These are phyloP conservation scores for Ecdyonurus torrentis DNA, from an alignment of 2,888 invertebrate genomes.

Conservation along the genomic window DNA sequence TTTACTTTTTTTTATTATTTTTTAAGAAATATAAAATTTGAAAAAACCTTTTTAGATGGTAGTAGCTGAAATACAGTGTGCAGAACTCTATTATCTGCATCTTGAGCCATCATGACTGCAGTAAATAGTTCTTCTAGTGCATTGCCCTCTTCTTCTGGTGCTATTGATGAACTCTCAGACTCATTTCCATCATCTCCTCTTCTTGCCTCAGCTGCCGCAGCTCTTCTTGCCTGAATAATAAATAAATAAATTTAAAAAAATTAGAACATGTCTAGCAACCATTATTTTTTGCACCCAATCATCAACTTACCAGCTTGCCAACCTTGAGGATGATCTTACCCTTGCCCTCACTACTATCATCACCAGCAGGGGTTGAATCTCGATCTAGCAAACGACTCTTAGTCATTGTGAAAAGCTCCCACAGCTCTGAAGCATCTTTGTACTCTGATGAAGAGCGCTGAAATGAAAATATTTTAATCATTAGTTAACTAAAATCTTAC, in stretches of 20 bases:
- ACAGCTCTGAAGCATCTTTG: conserved; percentile 74
- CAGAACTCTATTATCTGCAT: conserved; percentile 61
- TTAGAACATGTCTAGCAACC: neutral
- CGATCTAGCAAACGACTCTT: conserved; percentile 31
- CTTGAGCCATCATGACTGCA: conserved; percentile 72
- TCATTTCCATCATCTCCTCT: conserved; percentile 38
- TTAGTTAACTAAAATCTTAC: too few relatives aligned
- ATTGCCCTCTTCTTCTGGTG: conserved; percentile 48
- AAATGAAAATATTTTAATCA: conserved; percentile 6
- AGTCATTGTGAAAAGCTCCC: conserved; percentile 59
- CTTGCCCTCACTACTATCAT: conserved; percentile 26
- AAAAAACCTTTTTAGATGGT: conserved; percentile 60
- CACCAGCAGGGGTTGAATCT: conserved; percentile 21
- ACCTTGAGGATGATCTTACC: conserved; percentile 36
- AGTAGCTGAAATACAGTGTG: conserved; percentile 79
- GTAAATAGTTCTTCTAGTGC: conserved; percentile 81
- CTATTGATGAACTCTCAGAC: conserved; percentile 52
- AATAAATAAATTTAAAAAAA: neutral
- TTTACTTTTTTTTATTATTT: neutral
- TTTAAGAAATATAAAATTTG: too few relatives aligned
- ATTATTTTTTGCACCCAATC: neutral
- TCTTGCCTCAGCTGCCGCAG: conserved; percentile 21
- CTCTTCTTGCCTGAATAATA: conserved; percentile 15
- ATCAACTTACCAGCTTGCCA: conserved; percentile 27
- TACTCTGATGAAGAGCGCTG: conserved; percentile 66